These are phyloP conservation scores for Petrocephalus schoutedeni DNA, from an alignment of 2,797 vertebrate species.

Conservation along the genomic window DNA sequence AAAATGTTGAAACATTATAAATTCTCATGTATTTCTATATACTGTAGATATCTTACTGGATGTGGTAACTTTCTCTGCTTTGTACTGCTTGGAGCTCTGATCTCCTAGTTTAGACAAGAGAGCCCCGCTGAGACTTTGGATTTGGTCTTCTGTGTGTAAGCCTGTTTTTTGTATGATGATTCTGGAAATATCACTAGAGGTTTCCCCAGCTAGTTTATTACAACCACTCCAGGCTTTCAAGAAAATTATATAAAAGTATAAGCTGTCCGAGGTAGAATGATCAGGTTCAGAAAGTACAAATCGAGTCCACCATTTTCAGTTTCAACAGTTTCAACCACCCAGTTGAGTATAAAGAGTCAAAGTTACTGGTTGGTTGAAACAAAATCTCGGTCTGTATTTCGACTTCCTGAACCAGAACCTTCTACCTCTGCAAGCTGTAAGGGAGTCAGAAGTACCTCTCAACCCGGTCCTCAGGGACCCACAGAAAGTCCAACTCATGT, in stretches of 20 bases:
- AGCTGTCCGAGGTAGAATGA: no score
- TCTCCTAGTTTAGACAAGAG: no score
- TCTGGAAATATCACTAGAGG: background rate
- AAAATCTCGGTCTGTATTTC: no score
- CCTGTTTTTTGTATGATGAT: background rate
- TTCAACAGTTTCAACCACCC: no score
- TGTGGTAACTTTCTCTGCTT: background rate
- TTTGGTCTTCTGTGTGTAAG: background rate
- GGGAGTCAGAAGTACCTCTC: background rate
- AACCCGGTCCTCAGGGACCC: background rate
- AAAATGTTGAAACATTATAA: background rate
- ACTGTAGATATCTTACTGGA: background rate
- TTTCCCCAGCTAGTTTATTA: background rate
- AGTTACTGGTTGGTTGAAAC: no score
- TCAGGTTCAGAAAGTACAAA: no score
- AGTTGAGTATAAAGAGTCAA: no score
- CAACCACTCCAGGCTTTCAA: background rate
- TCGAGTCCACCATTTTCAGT: no score
- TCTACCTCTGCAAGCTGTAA: background rate
- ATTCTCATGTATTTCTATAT: background rate
- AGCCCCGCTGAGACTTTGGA: no score
- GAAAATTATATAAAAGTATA: background rate
- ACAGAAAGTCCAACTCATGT: background rate
- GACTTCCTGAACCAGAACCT: no score
- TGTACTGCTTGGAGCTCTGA: background rate